A percentile compares a stretch with the other conserved stretches of the same genome.
Conservation (phyloP, 2,113 vertebrate species). For the Bujurquina vittata region DNA sequence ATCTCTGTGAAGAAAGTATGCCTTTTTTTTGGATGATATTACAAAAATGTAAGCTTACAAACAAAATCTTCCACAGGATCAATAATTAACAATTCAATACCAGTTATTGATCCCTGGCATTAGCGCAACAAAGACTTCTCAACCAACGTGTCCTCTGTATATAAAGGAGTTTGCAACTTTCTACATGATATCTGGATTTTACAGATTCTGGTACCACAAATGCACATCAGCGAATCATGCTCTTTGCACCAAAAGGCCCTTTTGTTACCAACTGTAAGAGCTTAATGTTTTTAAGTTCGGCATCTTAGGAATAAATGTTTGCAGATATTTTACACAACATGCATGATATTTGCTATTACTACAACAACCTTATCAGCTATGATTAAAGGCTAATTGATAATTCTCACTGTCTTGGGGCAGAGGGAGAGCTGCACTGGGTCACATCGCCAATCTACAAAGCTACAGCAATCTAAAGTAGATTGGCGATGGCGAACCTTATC, state of each 20-base stretch:
- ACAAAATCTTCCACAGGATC: not conserved
- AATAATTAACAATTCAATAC: not conserved
- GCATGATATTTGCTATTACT: not conserved
- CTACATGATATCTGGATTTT: not conserved
- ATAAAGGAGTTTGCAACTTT: not conserved
- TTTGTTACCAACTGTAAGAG: not conserved
- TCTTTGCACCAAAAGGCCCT: not conserved
- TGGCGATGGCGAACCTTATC: slow-evolving; percentile 12
- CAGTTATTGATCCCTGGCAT: not conserved
- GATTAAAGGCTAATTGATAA: not conserved
- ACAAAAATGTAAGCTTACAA: not conserved
- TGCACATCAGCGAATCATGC: not conserved
- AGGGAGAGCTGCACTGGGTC: not conserved
- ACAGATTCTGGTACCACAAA: not conserved
- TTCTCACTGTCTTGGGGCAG: not conserved
- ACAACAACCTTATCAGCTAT: not conserved
- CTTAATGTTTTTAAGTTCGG: not conserved
- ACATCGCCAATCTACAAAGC: slow-evolving; percentile 5
- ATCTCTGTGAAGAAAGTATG: not conserved
- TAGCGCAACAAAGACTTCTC: not conserved
- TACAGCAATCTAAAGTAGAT: not conserved
- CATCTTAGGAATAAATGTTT: not conserved
- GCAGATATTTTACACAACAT: not conserved
- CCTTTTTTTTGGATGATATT: not conserved
- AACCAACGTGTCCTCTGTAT: not conserved